These are phyloP conservation scores for Arizona elegans DNA, from an alignment of 2,113 vertebrate species.

Conservation along the genomic window DNA sequence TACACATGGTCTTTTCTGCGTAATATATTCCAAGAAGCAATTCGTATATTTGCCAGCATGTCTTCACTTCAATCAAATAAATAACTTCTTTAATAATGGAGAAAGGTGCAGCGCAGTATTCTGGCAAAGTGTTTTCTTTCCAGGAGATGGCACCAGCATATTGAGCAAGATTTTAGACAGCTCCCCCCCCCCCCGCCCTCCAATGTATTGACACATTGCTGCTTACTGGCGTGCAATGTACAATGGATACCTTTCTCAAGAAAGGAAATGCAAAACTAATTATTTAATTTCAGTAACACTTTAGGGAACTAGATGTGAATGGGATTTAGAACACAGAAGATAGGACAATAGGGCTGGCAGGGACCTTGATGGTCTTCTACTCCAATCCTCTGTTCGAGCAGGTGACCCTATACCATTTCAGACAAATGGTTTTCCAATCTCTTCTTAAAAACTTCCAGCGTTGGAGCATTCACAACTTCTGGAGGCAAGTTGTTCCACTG, in stretches of 20 bases:
- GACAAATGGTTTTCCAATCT: too few species aligned
- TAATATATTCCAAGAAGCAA: neutral
- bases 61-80: neutral
- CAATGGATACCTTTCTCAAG: neutral
- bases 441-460: too few species aligned
- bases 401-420: neutral
- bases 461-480: too few species aligned
- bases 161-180: conserved; percentile 26
- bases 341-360: neutral
- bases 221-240: neutral
- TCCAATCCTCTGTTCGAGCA: neutral
- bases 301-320: conserved; percentile 15
- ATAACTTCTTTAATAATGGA: conserved; percentile 18
- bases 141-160: conserved; percentile 57
- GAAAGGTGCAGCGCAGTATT: neutral
- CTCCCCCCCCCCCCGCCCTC: too few species aligned
- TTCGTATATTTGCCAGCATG: neutral
- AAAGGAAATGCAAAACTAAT: neutral
- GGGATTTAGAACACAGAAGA: neutral
- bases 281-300: conserved; percentile 31
- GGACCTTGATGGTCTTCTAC: neutral
- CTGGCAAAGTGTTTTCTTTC: neutral
- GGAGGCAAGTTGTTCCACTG: too few species aligned
- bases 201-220: neutral
- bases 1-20: neutral